phyloP scores from a whole-genome alignment of 2,113 vertebrate species.

The Zingel zingel region DNA sequence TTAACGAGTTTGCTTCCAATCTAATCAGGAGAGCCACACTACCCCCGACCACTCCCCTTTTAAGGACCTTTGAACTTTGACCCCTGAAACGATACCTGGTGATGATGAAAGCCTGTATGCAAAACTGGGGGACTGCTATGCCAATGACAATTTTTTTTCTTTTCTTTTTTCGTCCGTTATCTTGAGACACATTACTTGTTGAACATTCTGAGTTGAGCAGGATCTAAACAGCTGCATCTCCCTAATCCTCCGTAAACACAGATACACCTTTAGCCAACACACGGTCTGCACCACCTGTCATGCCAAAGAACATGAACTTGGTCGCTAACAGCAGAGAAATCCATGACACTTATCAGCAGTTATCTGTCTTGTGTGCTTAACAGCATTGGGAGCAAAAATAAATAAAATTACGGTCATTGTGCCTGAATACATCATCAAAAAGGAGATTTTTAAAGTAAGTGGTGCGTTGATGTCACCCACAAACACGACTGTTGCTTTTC shows the following conservation, averaged over 20 bases:
- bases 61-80: conserved; percentile 65
- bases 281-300: conserved; percentile 45
- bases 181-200: conserved; percentile 34
- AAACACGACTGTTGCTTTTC: conserved; percentile 52
- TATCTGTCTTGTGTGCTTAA: conserved; percentile 39
- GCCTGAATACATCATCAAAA: conserved; percentile 50
- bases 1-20: conserved; percentile 56
- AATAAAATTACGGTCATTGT: neutral
- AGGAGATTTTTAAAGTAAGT: conserved; percentile 27
- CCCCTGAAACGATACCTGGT: conserved; percentile 50
- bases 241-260: conserved; percentile 43
- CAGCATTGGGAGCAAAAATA: conserved; percentile 1
- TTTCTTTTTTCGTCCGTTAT: conserved; percentile 17
- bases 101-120: conserved; percentile 70
- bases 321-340: conserved; percentile 50
- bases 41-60: conserved; percentile 30
- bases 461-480: conserved; percentile 62
- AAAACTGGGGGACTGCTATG: conserved; percentile 70
- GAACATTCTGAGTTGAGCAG: conserved; percentile 46
- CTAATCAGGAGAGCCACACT: conserved; percentile 44
- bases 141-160: conserved; percentile 49
- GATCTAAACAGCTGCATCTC: conserved; percentile 42
- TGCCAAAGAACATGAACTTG: conserved; percentile 75
- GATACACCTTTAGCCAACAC: conserved; percentile 16
- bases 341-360: conserved; percentile 34